Evolutionary conservation across 2,113 vertebrate genomes (phyloP), one percentile per base, ranked within the genome.

Genomic region (Petrocephalus microphthalmus): DNA sequence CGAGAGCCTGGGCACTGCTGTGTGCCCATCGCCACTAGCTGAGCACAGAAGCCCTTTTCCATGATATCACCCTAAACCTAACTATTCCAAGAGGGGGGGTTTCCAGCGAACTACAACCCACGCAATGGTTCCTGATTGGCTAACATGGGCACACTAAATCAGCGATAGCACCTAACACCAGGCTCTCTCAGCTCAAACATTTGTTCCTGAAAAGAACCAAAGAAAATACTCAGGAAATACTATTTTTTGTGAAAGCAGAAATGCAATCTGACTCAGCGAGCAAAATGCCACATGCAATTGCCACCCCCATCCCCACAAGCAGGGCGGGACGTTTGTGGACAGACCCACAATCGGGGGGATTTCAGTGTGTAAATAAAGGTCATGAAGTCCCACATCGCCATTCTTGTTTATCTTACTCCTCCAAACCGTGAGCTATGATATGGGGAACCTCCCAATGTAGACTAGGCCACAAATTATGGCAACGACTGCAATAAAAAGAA

Each of bases 71-170:
- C n/a, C 84, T 86, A n/a, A n/a, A 57, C 88, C 89, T 84, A 88
- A 84, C 84, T n/a, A 84, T 60, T 91, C 93, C 92, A 92, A 56
- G 92, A 92, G 93, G 88, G 90, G 90, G 51, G 81, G 22, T 74
- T 37, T 37, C 6, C 33, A 78, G 37, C 3, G 1, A 67, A n/a
- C 3, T n/a, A 29, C 60, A 78, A 78, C 17, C 67, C 60, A 84
- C 94, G 94, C 94, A 92, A 95, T 94, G 93, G 90, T 88, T 89
- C 88, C 92, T 89, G 91, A 93, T 92, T 90, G 91, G 93, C 93
- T 93, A 94, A 94, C 93, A 94, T 87, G 88, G 92, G 90, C 91
- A 92, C 92, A 37, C 25, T 15, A 10, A 25, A 42, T 13, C 71
- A 42, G 25, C n/a, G 60, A 67, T 29, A 42, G 19, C 71, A 42